Evolutionary conservation across 1,140 invertebrate species (phyloP), one percentile per base, ranked within the genome.

Genomic region (Panagrolaimus sp.): DNA sequence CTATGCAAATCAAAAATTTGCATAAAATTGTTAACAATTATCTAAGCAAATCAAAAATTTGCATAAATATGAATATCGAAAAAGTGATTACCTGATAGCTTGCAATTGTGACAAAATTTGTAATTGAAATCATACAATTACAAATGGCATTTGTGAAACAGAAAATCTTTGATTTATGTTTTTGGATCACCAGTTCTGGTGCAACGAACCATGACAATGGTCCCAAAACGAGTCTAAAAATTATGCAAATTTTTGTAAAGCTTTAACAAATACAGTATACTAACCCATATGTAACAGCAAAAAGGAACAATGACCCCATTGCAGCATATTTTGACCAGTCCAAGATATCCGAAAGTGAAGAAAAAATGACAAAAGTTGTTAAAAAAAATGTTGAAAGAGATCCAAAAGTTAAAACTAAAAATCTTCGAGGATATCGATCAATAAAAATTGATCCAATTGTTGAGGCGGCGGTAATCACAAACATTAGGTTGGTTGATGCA

Each of bases 171-270:
- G 77, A 76, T 1, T 68, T 17, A 63, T 78, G 76, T n/a, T 77
- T 65, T 47, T 78, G 76, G 43, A 73, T 44, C 48, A 78, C 76
- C 21, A 78, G 65, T 67, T 78, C 76, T 4, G 76, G 73, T 10
- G 76, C 77, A 17, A 78, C 73, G 43, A 78, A 78, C 76, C 76
- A 78, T 2, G 76, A 77, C 1, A 79, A 14, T 21, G 76, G 76
- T 1, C 76, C 76, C 9, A 78, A 68, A 47, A 76, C 74, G 68
- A 77, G 63, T 26, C 75, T 72, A 74, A 43, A 73, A 69, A 17
- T n/a, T 43, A 4, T 38, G 32, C 32, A 38, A 38, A 38, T 38
- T 38, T 38, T n/a, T n/a, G n/a, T n/a, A n/a, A 38, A 38, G 2
- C 7, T 4, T 38, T 38, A 7, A 38, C 32, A 38, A 43, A 9